A percentile compares a stretch with the other conserved stretches of the same genome.
phyloP scores from a whole-genome alignment of 2,888 invertebrate genomes.

The Agrypnus murinus region DNA sequence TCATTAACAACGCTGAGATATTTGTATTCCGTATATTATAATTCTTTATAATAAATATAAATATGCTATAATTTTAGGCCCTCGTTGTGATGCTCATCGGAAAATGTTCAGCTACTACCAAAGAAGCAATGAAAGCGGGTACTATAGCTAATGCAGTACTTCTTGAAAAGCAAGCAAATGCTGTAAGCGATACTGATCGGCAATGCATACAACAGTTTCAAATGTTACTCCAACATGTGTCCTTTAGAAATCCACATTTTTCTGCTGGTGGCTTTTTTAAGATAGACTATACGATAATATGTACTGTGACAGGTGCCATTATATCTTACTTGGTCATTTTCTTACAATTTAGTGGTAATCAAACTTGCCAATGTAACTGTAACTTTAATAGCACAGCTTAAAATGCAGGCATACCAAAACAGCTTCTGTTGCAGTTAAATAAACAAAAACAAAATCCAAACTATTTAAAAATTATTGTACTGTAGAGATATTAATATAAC shows the following conservation, averaged over 20 bases:
- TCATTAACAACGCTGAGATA: too few relatives aligned
- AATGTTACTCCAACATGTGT: not conserved
- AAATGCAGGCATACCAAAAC: too few relatives aligned
- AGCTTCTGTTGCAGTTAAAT: too few relatives aligned
- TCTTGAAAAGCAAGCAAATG: not conserved
- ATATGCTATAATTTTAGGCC: not conserved
- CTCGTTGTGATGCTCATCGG: not conserved
- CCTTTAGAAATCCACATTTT: conserved; percentile 29
- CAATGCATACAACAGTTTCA: not conserved
- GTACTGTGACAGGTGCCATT: not conserved
- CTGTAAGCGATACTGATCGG: not conserved
- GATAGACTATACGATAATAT: conserved; percentile 52
- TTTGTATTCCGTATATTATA: too few relatives aligned
- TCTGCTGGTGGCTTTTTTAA: conserved; percentile 60
- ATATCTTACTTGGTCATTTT: not conserved
- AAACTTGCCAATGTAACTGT: too few relatives aligned
- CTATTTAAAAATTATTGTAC: too few relatives aligned
- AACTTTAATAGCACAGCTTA: too few relatives aligned
- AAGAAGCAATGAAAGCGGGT: not conserved
- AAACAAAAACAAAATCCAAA: too few relatives aligned
- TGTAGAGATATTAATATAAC: too few relatives aligned
- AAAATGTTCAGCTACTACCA: conserved; percentile 1
- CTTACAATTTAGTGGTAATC: not conserved
- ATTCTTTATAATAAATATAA: too few relatives aligned
- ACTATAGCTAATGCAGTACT: not conserved